Base-by-base conservation (phyloP, 2,113 vertebrate species). In the Epinephelus cyanopodus region DNA sequence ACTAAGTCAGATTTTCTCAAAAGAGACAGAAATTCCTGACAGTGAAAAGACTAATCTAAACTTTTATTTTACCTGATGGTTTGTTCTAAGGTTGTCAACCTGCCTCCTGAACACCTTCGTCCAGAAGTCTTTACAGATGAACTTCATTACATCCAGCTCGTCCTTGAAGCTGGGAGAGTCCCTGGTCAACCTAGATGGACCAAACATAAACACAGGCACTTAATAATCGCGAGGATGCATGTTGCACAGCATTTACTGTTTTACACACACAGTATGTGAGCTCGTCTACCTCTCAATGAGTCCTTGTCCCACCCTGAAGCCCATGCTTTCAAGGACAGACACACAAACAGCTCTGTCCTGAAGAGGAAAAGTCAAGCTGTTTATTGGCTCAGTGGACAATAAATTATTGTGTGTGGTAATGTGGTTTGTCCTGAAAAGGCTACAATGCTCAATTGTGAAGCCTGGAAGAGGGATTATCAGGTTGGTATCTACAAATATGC, bases 61-160 rank as follows among this genome's bases (percentile, higher is more conserved):
- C 18, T 15, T n/a, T 11, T 21, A 14, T 27, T 73, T 74, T 84
- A 97, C 97, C 97, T 97, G 97, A 78, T 97, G 97, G 85, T 97
- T 97, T 57, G 97, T 97, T 84, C 96, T 89, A 29, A 97, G 95
- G 87, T 97, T 96, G 89, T 96, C 96, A 12, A 96, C 92, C 90
- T 97, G 96, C 85, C 97, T 97, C 56, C 90, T 95, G 92, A 97
- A 97, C 42, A 96, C 83, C 3, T 95, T 94, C 3, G 87, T 95
- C 97, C 97, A 97, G 84, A 97, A 95, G 79, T 97, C 97, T 91
- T 96, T 97, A 85, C 97, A 98, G 29, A 97, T 66, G 65, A 98
- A 97, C 91, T 97, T 97, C 92, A 98, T 95, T 7, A 95, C 65
- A 27, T 98, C 97, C 87, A 97, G 84, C 75, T 97, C 97, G 74